phyloP scores from a whole-genome alignment of 1,140 invertebrate species.

The Campoletis sonorensis region DNA sequence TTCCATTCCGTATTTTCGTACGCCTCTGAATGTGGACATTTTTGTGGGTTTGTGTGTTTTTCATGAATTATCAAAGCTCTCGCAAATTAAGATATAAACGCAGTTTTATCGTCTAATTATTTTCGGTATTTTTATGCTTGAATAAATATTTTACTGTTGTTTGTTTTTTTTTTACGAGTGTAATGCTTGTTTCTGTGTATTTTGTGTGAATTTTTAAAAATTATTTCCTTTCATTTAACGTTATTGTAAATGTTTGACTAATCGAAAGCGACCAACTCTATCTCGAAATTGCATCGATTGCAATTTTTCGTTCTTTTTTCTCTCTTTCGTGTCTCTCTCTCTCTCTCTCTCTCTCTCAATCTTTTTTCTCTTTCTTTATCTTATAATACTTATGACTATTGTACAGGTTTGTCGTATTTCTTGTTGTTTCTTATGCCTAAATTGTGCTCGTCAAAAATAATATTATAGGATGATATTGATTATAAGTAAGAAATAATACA shows the following conservation, averaged over 20 bases:
- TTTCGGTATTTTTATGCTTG: conserved; percentile 57
- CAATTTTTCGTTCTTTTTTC: neutral
- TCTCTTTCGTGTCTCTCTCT: neutral
- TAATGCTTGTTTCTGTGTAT: conserved; percentile 3
- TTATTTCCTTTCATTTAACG: conserved; percentile 24
- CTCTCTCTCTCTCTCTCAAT: no score
- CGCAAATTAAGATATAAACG: conserved; percentile 58
- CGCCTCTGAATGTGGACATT: conserved; percentile 2
- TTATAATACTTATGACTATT: conserved; percentile 18
- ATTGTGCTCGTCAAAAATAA: conserved; percentile 28
- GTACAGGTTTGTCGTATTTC: conserved; percentile 27
- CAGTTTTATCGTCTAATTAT: conserved; percentile 55
- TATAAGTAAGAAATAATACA: neutral
- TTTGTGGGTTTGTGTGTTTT: conserved; percentile 39
- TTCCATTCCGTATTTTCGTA: conserved; percentile 14
- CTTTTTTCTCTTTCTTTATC: neutral
- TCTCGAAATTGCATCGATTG: neutral
- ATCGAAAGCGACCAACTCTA: conserved; percentile 45
- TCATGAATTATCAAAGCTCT: conserved; percentile 46
- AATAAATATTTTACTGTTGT: conserved; percentile 58
- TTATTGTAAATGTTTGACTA: conserved; percentile 44
- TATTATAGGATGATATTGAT: neutral
- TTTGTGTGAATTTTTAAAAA: neutral
- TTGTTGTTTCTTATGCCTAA: neutral
- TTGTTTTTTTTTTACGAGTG: neutral